Evolutionary conservation across 2,797 vertebrate species (phyloP), one percentile per base, ranked within the genome.

Genomic region (Darevskia nairensis): DNA sequence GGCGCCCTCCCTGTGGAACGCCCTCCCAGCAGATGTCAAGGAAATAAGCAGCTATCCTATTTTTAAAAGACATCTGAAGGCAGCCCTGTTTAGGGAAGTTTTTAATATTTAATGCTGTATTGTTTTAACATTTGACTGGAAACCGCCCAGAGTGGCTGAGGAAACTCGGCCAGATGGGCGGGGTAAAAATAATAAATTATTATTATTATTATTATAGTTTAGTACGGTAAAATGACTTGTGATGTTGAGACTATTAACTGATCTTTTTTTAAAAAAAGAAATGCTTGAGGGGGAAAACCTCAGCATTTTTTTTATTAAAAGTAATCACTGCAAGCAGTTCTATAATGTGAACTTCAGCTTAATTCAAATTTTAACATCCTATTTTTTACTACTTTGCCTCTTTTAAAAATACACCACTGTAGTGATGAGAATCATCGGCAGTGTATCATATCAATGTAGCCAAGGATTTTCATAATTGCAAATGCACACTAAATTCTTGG

Each of bases 381-480:
- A n/a, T 69, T 78, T 64, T 85, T 80, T 87, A 64, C 23, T 15
- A 21, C 72, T 87, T 68, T 69, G 69, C 25, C 7, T 39, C 25
- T 23, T 1, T 69, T 69, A 29, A 84, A 66, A 39, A 89, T 19
- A 64, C 61, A 64, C 11, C 61, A 66, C 41, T 91, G 82, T 46
- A 89, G 15, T 39, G 39, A 77, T 64, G 55, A 80, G 80, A 17
- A 55, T 80, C n/a, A 29, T 76, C 3, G 35, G 4, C n/a, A 82
- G 78, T 74, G 11, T 76, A 88, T 82, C 50, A 86, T 29, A 89
- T 90, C 55, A 84, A 59, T 61, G 10, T 71, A 89, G 59, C 27
- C 71, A 86, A 91, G 82, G 41, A 85, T 68, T 83, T 61, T 89
- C 27, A 80, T 88, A 23, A 0, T 7, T 46, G 64, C 89, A 72